Conservation (phyloP, 64 coral and sea anemone genomes). For the Anthopleura sola region DNA sequence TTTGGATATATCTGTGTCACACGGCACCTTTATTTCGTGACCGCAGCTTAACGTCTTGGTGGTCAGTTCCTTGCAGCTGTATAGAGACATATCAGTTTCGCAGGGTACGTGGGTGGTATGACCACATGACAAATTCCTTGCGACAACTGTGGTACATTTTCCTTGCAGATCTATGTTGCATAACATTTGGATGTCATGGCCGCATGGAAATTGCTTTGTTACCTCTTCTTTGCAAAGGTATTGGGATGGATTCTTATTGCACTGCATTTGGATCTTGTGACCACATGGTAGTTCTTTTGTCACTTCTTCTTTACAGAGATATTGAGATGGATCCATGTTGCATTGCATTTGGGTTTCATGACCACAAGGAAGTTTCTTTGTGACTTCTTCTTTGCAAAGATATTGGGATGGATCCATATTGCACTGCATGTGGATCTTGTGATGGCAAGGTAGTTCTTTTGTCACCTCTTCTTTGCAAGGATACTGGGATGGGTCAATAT, state of each 20-base stretch:
- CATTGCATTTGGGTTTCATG: not conserved
- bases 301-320: too few species aligned
- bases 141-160: not conserved
- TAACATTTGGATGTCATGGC: not conserved
- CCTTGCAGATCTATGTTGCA: not conserved
- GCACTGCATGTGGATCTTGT: slow-evolving; percentile 8
- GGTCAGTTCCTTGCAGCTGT: slow-evolving; percentile 1
- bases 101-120: too few species aligned
- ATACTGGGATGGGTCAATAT: too few species aligned
- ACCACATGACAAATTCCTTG: too few species aligned
- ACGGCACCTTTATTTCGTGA: not conserved
- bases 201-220: too few species aligned
- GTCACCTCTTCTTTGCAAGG: too few species aligned
- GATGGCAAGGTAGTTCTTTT: not conserved
- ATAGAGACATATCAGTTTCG: not conserved
- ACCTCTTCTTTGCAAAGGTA: too few species aligned
- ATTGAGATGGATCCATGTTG: not conserved
- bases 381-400: too few species aligned
- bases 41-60: slow-evolving; percentile 30
- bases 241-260: not conserved
- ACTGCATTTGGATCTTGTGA: slow-evolving; percentile 15
- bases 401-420: too few species aligned
- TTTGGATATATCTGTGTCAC: not conserved
- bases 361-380: not conserved
- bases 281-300: too few species aligned